Conservation (phyloP, 2,888 invertebrate genomes). For the Unio pictorum region DNA sequence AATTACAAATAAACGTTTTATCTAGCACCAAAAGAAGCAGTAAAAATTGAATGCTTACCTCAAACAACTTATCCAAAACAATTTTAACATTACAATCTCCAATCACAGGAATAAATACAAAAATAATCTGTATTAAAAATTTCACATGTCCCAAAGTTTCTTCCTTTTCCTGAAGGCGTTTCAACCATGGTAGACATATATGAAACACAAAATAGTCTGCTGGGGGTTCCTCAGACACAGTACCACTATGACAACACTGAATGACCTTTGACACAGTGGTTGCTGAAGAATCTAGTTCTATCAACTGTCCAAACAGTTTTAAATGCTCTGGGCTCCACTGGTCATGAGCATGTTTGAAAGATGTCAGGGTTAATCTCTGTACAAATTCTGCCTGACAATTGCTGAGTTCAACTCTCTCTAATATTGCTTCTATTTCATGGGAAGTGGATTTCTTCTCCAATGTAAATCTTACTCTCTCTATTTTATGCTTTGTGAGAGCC, state of each 20-base stretch:
- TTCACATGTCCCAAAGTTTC: conserved; percentile 25
- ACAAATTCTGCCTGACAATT: conserved; percentile 30
- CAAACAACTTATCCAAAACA: conserved; percentile 37
- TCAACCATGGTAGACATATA: conserved; percentile 51
- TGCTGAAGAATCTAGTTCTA: conserved; percentile 38
- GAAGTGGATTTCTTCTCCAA: conserved; percentile 3
- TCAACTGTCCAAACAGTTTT: conserved; percentile 40
- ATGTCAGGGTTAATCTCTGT: conserved; percentile 32
- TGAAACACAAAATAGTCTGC: conserved; percentile 48
- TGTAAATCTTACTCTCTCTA: conserved; percentile 35
- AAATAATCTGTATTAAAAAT: conserved; percentile 39
- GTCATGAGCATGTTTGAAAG: conserved; percentile 41
- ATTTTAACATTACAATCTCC: conserved; percentile 23
- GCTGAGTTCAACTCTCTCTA: conserved; percentile 19
- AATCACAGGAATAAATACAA: conserved; percentile 40
- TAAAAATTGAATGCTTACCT: conserved; percentile 27
- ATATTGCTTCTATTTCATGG: conserved; percentile 6
- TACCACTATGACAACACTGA: conserved; percentile 37
- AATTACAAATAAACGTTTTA: not conserved
- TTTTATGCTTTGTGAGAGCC: conserved; percentile 24
- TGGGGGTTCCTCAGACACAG: conserved; percentile 24
- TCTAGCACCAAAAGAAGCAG: not conserved
- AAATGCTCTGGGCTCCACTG: conserved; percentile 29
- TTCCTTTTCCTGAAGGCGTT: conserved; percentile 32
- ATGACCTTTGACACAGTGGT: conserved; percentile 36